phyloP scores from a whole-genome alignment of 2,113 vertebrate genomes.

The Columba janthina region DNA sequence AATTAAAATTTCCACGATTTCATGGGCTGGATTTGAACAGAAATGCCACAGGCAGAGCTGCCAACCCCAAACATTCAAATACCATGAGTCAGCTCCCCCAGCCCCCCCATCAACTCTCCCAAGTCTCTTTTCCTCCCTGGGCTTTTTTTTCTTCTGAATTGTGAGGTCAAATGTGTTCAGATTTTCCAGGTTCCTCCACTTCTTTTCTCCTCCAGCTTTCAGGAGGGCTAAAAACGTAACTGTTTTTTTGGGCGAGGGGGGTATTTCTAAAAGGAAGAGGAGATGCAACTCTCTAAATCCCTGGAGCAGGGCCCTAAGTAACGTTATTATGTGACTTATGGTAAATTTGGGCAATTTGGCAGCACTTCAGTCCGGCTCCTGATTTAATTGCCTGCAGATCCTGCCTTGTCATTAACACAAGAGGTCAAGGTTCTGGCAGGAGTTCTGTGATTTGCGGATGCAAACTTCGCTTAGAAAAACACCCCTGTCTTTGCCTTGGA shows the following conservation, averaged over 20 bases:
- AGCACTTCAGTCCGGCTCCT: neutral
- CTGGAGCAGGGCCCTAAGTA: neutral
- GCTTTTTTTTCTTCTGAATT: neutral
- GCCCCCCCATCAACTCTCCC: neutral
- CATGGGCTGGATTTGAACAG: neutral
- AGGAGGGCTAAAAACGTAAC: neutral
- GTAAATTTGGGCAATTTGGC: neutral
- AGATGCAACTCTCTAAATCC: neutral
- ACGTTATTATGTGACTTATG: neutral
- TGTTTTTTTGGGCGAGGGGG: neutral
- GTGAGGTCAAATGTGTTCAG: neutral
- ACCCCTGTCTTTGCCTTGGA: neutral
- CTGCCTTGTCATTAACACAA: conserved; percentile 37
- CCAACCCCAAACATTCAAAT: conserved; percentile 18
- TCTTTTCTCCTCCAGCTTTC: neutral
- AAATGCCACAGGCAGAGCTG: neutral
- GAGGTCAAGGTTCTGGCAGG: conserved; percentile 48
- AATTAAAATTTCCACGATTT: conserved; percentile 44
- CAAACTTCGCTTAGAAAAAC: conserved; percentile 11
- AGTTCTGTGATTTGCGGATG: conserved; percentile 19
- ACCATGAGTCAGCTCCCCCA: neutral
- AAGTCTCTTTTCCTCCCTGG: neutral
- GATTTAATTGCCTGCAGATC: conserved; percentile 42
- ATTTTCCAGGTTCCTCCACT: neutral
- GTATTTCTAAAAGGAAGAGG: neutral